phyloP scores from a whole-genome alignment of 2,797 vertebrate genomes.

The Enteromius mattozi region DNA sequence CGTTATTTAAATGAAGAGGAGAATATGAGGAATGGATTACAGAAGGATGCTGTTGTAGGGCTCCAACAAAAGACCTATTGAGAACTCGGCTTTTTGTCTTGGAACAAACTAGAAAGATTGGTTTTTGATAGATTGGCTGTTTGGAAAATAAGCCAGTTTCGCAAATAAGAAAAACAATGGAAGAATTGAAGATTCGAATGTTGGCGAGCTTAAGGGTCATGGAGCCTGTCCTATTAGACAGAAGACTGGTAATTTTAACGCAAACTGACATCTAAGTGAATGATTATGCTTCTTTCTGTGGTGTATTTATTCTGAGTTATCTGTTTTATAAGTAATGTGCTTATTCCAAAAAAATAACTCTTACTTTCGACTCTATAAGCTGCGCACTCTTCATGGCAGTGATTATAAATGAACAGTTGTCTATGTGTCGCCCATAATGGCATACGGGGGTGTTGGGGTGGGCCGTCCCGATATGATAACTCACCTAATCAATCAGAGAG shows the following conservation, averaged over 20 bases:
- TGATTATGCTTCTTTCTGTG: neutral
- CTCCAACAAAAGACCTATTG: slow-evolving; percentile 49
- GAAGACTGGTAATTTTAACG: slow-evolving; percentile 17
- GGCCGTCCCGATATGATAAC: slow-evolving; percentile 68
- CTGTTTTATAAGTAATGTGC: slow-evolving; percentile 44
- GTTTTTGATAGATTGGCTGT: slow-evolving; percentile 33
- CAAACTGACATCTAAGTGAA: slow-evolving; percentile 16
- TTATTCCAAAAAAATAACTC: slow-evolving; percentile 16
- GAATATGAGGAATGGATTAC: slow-evolving; percentile 37
- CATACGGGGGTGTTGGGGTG: slow-evolving; percentile 44
- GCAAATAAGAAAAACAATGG: slow-evolving; percentile 36
- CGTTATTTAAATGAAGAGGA: slow-evolving; percentile 5
- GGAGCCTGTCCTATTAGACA: neutral
- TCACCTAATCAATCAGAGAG: slow-evolving; percentile 75
- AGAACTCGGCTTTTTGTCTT: slow-evolving; percentile 30
- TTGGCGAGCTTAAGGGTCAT: slow-evolving; percentile 22
- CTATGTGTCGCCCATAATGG: slow-evolving; percentile 29
- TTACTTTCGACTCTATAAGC: slow-evolving; percentile 6
- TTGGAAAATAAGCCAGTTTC: slow-evolving; percentile 22
- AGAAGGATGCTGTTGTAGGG: slow-evolving; percentile 30
- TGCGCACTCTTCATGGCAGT: neutral
- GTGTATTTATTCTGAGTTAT: slow-evolving; percentile 46
- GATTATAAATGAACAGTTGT: slow-evolving; percentile 40
- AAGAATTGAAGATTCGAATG: slow-evolving; percentile 11
- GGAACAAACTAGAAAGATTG: slow-evolving; percentile 34